Base-by-base conservation (phyloP, 2,113 vertebrate species). In the Phaethornis superciliosus region DNA sequence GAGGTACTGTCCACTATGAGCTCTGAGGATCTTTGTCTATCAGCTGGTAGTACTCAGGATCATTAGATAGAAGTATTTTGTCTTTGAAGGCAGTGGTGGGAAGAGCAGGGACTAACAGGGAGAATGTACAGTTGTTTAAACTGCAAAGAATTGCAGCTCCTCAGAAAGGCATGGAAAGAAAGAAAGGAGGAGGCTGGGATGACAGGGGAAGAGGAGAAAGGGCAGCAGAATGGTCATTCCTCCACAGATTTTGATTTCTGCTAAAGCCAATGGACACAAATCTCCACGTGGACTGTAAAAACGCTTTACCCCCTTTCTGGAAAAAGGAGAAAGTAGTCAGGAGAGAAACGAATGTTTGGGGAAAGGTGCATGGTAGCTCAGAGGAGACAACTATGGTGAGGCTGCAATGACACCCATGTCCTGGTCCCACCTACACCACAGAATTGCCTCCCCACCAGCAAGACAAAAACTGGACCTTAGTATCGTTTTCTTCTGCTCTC, bases 1-100 rank as follows among this genome's bases (percentile, higher is more conserved):
- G 81, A 90, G 56, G 40, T 89, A 81, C 69, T 94, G 94, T 92
- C 88, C 92, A 77, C 80, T 35, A 67, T 0, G 12, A 93, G 68
- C 60, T 93, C 91, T 88, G 37, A 85, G 81, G 76, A 81, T 56
- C 69, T 92, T 91, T 92, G 81, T 90, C 83, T 89, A 85, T 82
- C 79, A 68, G 58, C 70, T 90, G 58, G 52, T 92, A 67, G 90
- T 35, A 69, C 83, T 89, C 59, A 72, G 49, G 33, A 65, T 63
- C 52, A 70, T 49, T 55, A 89, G 33, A 93, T 65, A 89, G 56
- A 94, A 93, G 49, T 85, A 79, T 89, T 84, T 80, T 85, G 81
- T 94, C 78, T 88, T 85, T 91, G 72, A 95, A 88, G 75, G 47
- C 74, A 82, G 79, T n/a, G 26, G 56, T 91, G 81, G 54, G 64